phyloP scores from a whole-genome alignment of 2,888 invertebrate species.

The Drosophila mimica region DNA sequence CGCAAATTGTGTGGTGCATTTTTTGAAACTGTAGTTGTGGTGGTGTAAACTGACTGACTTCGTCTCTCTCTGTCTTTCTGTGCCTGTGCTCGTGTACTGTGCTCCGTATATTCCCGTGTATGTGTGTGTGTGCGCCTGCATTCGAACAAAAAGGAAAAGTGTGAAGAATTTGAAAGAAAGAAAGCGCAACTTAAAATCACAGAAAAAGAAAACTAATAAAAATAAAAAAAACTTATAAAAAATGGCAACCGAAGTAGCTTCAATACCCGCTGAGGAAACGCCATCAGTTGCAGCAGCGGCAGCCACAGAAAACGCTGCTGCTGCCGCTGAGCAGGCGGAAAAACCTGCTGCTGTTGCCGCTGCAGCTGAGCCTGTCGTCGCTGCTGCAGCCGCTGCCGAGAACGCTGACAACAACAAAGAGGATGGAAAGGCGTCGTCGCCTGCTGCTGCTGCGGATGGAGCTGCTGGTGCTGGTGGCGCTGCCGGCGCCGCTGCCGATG shows the following conservation, averaged over 20 bases:
- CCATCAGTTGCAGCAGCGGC: slow-evolving; percentile 82
- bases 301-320: slow-evolving; percentile 77
- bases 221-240: slow-evolving; percentile 53
- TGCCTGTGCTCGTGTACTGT: slow-evolving; percentile 45
- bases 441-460: slow-evolving; percentile 73
- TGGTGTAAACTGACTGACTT: slow-evolving; percentile 55
- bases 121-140: slow-evolving; percentile 68
- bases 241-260: slow-evolving; percentile 91
- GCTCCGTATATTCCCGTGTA: slow-evolving; percentile 49
- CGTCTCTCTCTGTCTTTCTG: slow-evolving; percentile 58
- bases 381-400: slow-evolving; percentile 60
- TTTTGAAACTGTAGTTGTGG: slow-evolving; percentile 70
- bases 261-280: slow-evolving; percentile 86
- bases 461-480: slow-evolving; percentile 70
- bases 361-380: slow-evolving; percentile 83
- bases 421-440: slow-evolving; percentile 85
- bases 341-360: slow-evolving; percentile 63
- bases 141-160: slow-evolving; percentile 75
- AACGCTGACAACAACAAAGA: slow-evolving; percentile 84
- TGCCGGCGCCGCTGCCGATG: slow-evolving; percentile 83
- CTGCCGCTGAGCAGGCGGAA: slow-evolving; percentile 63
- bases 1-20: slow-evolving; percentile 68
- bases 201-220: slow-evolving; percentile 37
- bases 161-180: slow-evolving; percentile 67
- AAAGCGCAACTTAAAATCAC: slow-evolving; percentile 62